Base-by-base conservation (phyloP, 2,888 invertebrate genomes). In the Melanostoma mellinum region DNA sequence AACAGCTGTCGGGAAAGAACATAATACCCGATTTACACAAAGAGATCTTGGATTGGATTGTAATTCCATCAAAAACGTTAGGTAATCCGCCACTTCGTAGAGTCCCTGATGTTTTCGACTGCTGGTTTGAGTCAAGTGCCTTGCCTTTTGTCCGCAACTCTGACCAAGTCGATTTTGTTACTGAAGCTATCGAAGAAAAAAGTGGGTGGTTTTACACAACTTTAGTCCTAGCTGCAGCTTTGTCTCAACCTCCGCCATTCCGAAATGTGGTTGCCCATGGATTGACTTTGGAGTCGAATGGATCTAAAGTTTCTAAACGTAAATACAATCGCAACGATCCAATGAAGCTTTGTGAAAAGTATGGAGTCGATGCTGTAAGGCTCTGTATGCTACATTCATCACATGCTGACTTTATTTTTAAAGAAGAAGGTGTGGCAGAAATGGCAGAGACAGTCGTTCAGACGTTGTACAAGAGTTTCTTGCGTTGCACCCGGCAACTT, bases 311-410 rank as follows among this genome's bases (percentile, higher is more conserved):
- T 98, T 98, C 98, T 0, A 99, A 99, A 90, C 93, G 98, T 50
- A 98, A 98, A 92, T 97, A 98, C 90, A 99, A 99, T 90, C 98
- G 97, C 91, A 98, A 99, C 0, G 98, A 99, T 92, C 98, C 98
- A 2, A 92, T 97, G 91, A 94, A 95, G 87, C 93, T 98, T n/a
- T 94, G 97, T 0, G 91, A 94, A 67, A 97, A 97, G 90, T 98
- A 96, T 90, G 98, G 99, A 5, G 98, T 98, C 2, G 99, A 99
- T 92, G 98, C 98, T 55, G 92, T 99, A 53, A 93, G 98, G 85
- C 92, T 99, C 44, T 99, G 98, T 90, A 93, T 99, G 72, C 96
- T 98, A 85, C 98, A 97, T 92, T 98, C 98, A 0, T 98, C 98
- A 0, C 98, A 98, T 2, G 98, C 99, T 89, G 98, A 96, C 90